A percentile compares a stretch with the other conserved stretches of the same genome.
Conservation (phyloP, 2,797 vertebrate species). For the Tiaroga cobitis region DNA sequence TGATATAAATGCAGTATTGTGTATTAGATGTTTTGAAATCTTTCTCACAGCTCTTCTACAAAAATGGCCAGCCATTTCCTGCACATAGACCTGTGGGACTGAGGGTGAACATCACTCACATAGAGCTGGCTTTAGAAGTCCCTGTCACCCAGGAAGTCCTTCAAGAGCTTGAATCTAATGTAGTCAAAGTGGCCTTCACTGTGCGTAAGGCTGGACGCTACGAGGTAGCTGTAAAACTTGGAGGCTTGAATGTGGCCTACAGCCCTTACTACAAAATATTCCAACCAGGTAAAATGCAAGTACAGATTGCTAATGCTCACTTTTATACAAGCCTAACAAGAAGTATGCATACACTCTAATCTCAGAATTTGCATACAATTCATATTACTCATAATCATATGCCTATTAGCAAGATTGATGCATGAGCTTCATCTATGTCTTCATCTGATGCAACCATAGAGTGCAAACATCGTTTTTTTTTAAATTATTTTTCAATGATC, state of each 20-base stretch:
- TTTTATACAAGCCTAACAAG: neutral
- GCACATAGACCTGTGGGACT: constrained; percentile 90
- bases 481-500: neutral
- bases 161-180: constrained; percentile 91
- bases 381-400: neutral
- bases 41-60: constrained; percentile 89
- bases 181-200: constrained; percentile 96
- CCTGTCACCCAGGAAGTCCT: constrained; percentile 96
- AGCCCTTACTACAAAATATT: constrained; percentile 98
- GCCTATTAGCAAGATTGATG: neutral
- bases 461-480: neutral
- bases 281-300: constrained; percentile 85
- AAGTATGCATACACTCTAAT: neutral
- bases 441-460: neutral
- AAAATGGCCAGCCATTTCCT: constrained; percentile 96
- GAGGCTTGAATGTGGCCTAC: constrained; percentile 94
- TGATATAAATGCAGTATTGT: neutral
- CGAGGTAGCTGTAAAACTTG: constrained; percentile 92
- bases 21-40: neutral
- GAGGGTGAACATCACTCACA: constrained; percentile 93
- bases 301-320: neutral
- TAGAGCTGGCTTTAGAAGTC: constrained; percentile 94
- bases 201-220: constrained; percentile 97
- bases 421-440: neutral
- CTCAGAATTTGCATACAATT: neutral